These are phyloP conservation scores for Paradoxurus hermaphroditus DNA, from an alignment of 2,113 vertebrate genomes.

Conservation along the genomic window DNA sequence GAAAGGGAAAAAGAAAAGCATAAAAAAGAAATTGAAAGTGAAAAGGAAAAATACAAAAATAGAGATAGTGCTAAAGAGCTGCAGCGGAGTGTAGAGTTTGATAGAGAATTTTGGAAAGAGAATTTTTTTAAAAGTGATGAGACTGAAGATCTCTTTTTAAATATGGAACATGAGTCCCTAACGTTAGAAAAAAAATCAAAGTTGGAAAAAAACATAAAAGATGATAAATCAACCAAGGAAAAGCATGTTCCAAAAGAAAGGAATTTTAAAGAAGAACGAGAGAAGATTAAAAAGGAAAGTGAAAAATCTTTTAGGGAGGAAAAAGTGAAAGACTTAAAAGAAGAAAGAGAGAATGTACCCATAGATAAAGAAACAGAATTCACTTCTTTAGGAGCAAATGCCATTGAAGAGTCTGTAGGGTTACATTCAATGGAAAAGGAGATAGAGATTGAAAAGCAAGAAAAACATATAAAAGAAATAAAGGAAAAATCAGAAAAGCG, in stretches of 20 bases:
- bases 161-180: conserved; percentile 86
- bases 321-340: conserved; percentile 86
- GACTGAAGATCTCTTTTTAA: conserved; percentile 87
- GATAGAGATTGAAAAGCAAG: conserved; percentile 88
- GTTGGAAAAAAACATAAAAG: conserved; percentile 88
- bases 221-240: conserved; percentile 90
- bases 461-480: conserved; percentile 85
- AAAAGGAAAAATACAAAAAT: conserved; percentile 92
- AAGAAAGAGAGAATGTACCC: conserved; percentile 85
- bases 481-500: conserved; percentile 92
- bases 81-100: conserved; percentile 96
- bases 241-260: conserved; percentile 91
- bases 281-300: conserved; percentile 91
- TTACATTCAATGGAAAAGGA: conserved; percentile 80
- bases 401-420: conserved; percentile 74
- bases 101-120: conserved; percentile 99
- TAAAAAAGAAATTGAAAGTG: conserved; percentile 91
- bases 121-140: conserved; percentile 99
- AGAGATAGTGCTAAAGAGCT: conserved; percentile 91
- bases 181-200: conserved; percentile 87
- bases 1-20: conserved; percentile 94
- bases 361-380: conserved; percentile 86
- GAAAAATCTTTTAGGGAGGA: conserved; percentile 90
- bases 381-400: conserved; percentile 64
- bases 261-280: conserved; percentile 90